Base-by-base conservation (phyloP, 2,888 invertebrate genomes). In the Monoplex corrugatus region DNA sequence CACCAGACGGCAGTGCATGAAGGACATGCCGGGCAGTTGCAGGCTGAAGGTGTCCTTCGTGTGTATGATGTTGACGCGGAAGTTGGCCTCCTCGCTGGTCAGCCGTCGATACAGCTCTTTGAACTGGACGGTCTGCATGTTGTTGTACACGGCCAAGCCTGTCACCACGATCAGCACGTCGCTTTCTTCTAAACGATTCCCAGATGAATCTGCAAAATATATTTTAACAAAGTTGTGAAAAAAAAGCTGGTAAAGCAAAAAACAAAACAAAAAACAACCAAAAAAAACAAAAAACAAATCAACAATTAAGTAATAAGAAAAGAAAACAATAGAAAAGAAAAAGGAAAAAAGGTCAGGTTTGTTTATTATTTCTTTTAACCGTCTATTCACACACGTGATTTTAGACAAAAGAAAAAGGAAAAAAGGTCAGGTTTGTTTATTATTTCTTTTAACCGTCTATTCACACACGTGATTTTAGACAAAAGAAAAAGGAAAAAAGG, bases 91-190 rank as follows among this genome's bases (percentile, higher is more conserved):
- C 16, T 32, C 16, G n/a, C 1, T 16, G 23, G 75, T 87, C 23
- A 87, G 86, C 44, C 45, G 44, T 6, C 6, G n/a, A 35, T 87
- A 87, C 32, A 87, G 40, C 75, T 1, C 43, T 0, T 44, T n/a
- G 72, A 45, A 6, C 16, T n/a, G 8, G 45, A 87, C 35, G 8
- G 1, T 87, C n/a, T 32, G 10, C 75, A 44, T 72, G 38, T 40
- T 40, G 38, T 23, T 44, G 86, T 35, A 75, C 10, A 43, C 8
- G 1, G 35, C 45, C 0, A 44, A 43, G 63, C 72, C 72, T 8
- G 72, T 32, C 45, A 87, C 75, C 16, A 63, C 45, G 40, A 87
- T 75, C 68, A 87, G 44, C 72, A 87, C 86, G 35, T 87, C 86
- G 44, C 86, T 87, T 32, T 72, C 44, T 35, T 43, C 23, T 8